Base-by-base conservation (phyloP, 1,140 invertebrate species). In the Aphelinus atriplicis region DNA sequence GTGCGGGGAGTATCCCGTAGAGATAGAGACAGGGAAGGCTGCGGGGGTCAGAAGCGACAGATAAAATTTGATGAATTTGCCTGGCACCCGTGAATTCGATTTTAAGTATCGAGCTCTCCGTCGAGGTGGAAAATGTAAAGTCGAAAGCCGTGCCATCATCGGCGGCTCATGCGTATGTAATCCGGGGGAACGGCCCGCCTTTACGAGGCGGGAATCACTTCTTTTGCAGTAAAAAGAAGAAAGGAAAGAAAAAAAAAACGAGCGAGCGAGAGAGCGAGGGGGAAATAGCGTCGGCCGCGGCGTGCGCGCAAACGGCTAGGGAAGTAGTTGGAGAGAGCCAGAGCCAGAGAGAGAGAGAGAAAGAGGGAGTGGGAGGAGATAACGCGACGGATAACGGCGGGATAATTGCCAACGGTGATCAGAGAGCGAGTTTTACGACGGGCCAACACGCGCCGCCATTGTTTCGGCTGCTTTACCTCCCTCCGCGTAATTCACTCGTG, bases 381-480 rank as follows among this genome's bases (percentile, higher is more conserved):
- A 85, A 86, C 84, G 82, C 80, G 56, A 81, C 79, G 82, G 84
- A 87, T 88, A 87, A 88, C 85, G 85, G 85, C 80, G 79, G 86
- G 85, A 88, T 88, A 88, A 88, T 88, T 88, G 86, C 86, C 85
- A 83, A 80, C 81, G 84, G 86, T 87, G 85, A 88, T 88, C 87
- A 87, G 85, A 83, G 81, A 83, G 58, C 9, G 79, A 84, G 82
- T 88, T 88, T 88, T 88, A 88, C 85, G 87, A 87, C 84, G 84
- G 78, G 78, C 77, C 77, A 77, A 79, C 79, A 65, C 48, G 26
- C 3, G 42, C 43, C 51, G 53, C 60, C 71, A 53, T 66, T 77
- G 70, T 72, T 76, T 67, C 53, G 57, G 68, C 78, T 77, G 68
- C 55, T 68, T 79, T 73, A 73, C 60, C 76, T 77, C 50, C 66